Evolutionary conservation across 2,113 vertebrate species (phyloP).

Genomic region (Trichomycterus rosablanca): DNA sequence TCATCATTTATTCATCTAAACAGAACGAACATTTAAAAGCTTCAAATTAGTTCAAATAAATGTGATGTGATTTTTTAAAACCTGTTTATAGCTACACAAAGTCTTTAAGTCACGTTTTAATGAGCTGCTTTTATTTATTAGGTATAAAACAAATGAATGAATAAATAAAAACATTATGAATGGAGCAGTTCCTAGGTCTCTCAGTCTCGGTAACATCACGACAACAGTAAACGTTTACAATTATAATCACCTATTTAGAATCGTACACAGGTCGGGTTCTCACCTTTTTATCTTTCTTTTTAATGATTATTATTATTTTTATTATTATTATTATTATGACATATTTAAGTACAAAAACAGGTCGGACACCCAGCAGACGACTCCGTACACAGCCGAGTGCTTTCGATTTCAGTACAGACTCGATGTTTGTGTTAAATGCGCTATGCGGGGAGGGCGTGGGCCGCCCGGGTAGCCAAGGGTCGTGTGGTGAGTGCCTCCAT

Average conservation of each 20-base stretch:
- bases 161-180: constrained; percentile 81
- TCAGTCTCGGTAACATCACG: constrained; percentile 88
- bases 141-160: constrained; percentile 67
- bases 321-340: no score
- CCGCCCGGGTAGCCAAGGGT: constrained; percentile 69
- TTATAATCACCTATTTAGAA: constrained; percentile 95
- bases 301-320: no score
- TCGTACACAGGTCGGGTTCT: constrained; percentile 92
- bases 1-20: constrained; percentile 93
- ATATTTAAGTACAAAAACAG: constrained; percentile 96
- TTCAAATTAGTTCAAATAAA: constrained; percentile 83
- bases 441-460: constrained; percentile 47
- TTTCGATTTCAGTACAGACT: constrained; percentile 85
- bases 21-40: constrained; percentile 88
- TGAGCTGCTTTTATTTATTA: constrained; percentile 84
- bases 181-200: no score
- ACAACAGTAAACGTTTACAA: constrained; percentile 84
- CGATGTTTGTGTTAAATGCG: constrained; percentile 85
- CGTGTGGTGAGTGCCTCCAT: constrained; percentile 73
- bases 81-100: constrained; percentile 85
- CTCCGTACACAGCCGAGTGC: constrained; percentile 86
- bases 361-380: constrained; percentile 97
- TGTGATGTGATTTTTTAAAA: no score
- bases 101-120: constrained; percentile 84
- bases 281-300: constrained; percentile 87